These are phyloP conservation scores for Bergia sp. DNA, from an alignment of 92 coral and sea anemone species.

Conservation along the genomic window DNA sequence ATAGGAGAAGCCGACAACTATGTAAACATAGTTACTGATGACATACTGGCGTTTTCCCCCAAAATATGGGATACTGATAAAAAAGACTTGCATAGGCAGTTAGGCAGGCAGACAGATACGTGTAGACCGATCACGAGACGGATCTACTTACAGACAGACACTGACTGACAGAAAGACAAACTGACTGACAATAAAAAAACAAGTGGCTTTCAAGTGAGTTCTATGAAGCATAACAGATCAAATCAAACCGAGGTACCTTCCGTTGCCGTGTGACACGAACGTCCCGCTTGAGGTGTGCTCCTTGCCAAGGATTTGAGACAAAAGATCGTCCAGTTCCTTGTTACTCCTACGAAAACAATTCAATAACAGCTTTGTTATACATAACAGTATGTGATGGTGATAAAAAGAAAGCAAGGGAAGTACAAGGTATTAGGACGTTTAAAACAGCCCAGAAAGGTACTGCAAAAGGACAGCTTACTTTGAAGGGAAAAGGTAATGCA, in stretches of 20 bases:
- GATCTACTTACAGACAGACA: no score
- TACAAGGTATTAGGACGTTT: neutral
- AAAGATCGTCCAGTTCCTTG: slow-evolving; percentile 27
- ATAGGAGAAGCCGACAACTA: no score
- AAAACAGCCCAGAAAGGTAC: neutral
- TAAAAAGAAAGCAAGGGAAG: neutral
- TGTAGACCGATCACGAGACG: no score
- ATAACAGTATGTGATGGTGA: neutral
- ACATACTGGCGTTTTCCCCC: no score
- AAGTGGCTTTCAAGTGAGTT: neutral
- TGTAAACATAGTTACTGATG: no score
- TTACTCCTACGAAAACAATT: slow-evolving; percentile 2
- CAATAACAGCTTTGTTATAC: neutral
- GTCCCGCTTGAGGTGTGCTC: slow-evolving; percentile 13
- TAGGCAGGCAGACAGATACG: neutral
- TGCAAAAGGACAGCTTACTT: slow-evolving; percentile 67
- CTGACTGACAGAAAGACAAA: neutral
- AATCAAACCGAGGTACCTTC: slow-evolving; percentile 23
- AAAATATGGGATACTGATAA: neutral
- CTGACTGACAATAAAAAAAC: no score
- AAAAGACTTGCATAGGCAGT: neutral
- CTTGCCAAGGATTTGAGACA: slow-evolving; percentile 42
- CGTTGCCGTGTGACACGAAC: slow-evolving; percentile 2
- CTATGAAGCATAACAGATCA: no score
- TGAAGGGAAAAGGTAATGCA: slow-evolving; percentile 85